Base-by-base conservation (phyloP, 2,888 invertebrate species). In the Meganola albula region DNA sequence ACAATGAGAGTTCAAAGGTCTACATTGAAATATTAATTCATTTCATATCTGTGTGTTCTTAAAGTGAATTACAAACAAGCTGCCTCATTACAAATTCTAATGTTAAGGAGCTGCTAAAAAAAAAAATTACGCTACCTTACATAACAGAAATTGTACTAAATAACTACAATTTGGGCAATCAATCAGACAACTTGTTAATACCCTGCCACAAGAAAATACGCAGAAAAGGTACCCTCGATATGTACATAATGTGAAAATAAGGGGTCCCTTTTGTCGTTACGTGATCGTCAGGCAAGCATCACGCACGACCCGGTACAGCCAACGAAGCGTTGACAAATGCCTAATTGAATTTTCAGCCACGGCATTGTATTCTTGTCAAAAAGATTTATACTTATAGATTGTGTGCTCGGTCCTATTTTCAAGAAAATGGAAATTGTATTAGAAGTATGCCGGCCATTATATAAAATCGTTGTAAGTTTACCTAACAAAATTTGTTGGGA, bases 341-440 rank as follows among this genome's bases (percentile, higher is more conserved):
- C 70, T 79, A 78, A 82, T 79, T 79, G 75, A 77, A 78, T 78
- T 77, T 75, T 68, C 63, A 74, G 60, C 56, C 60, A 60, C 63
- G 56, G 63, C 63, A 63, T 71, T 73, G 66, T 66, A 55, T 44
- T 34, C 48, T 50, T 49, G 56, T 61, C 62, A 59, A 61, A 64
- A 64, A 65, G 65, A 71, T 73, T 67, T 70, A 68, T 66, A 63
- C 52, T 47, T 53, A 51, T 51, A 50, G 29, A 49, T 43, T 37
- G 27, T 46, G 25, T 29, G 44, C 27, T 12, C 29, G 10, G 13
- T 37, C 30, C 33, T 44, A 38, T 40, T 35, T 43, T 21, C 10
- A 21, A 4, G 26, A 27, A 37, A 39, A 37, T 38, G 37, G 14
- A 8, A 37, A 40, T 45, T 22, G 25, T 27, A 27, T n/a, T 18